Conservation (phyloP, 2,888 invertebrate genomes). For the Trichopoda pennipes region DNA sequence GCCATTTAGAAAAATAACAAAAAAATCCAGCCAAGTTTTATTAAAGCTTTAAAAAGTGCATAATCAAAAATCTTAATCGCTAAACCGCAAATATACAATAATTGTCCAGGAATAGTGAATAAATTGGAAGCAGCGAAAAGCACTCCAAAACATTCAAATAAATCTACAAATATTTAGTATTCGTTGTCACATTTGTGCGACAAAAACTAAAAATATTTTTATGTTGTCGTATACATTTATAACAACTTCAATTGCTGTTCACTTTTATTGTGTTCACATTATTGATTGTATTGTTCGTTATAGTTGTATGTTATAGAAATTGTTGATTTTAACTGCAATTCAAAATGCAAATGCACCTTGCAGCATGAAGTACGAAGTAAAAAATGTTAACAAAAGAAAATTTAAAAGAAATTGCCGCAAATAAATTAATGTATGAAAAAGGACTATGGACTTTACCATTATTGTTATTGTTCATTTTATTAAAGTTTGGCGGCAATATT, state of each 20-base stretch:
- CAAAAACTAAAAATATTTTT: too few relatives aligned
- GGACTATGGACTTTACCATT: background rate
- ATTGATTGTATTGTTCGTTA: conserved; percentile 6
- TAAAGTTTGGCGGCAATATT: too few relatives aligned
- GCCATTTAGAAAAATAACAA: too few relatives aligned
- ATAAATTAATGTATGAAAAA: background rate
- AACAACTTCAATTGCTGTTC: conserved; percentile 37
- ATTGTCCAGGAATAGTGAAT: conserved; percentile 3
- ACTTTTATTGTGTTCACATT: conserved; percentile 6
- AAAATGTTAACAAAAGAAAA: background rate
- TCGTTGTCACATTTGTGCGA: too few relatives aligned
- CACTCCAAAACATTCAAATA: background rate
- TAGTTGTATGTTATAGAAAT: background rate
- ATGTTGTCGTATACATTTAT: too few relatives aligned
- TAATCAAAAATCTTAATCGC: background rate
- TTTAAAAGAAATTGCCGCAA: background rate
- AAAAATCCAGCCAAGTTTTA: too few relatives aligned
- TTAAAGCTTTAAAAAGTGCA: background rate
- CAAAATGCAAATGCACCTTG: conserved; percentile 47
- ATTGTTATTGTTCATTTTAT: background rate
- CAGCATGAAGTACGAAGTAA: conserved; percentile 8
- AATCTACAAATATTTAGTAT: too few relatives aligned
- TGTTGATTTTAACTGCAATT: conserved; percentile 6
- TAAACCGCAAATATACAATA: conserved; percentile 1
- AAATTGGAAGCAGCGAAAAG: background rate